Evolutionary conservation across 2,888 invertebrate species (phyloP), one percentile per base, ranked within the genome.

Genomic region (Drosophila rubida): DNA sequence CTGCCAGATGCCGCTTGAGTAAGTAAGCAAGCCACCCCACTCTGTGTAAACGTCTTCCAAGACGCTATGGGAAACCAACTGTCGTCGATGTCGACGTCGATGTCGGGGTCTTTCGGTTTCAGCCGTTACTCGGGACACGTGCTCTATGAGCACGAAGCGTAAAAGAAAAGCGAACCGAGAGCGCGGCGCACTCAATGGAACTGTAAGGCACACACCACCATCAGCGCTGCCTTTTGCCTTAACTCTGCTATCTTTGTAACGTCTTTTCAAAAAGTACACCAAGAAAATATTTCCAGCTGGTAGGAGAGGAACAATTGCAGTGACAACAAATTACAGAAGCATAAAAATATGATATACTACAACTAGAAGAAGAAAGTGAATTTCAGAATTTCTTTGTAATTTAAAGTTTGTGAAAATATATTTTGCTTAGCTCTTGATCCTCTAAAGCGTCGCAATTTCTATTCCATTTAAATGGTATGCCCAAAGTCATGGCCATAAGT

Each of bases 61-160:
- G 82, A 83, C 88, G 82, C 82, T 83, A 69, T 85, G 82, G 88
- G 88, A 83, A 83, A 77, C 63, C 85, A 85, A 82, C 87, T 81
- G 81, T 84, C 79, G 75, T 70, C 55, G 60, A 25, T 37, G 59
- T 23, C 7, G 49, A 45, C 9, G 50, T 51, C 19, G 19, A 45
- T 14, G 22, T 42, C 42, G 53, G 27, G 22, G 54, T 54, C 45
- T 41, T 13, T 44, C 55, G 16, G 42, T 60, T 55, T 42, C 54
- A 59, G 69, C 85, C 82, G 85, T 87, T 87, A 70, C 76, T 23
- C 67, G 69, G 55, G 59, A 59, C 68, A 73, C 85, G 81, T 84
- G 81, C 81, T 73, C 64, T 61, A 58, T 30, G 27, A 41, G 63
- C 76, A 83, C 16, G 35, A 57, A 84, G 75, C 88, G 87, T 80